Evolutionary conservation across 2,888 invertebrate species (phyloP).

Genomic region (Ariolimax columbianus): DNA sequence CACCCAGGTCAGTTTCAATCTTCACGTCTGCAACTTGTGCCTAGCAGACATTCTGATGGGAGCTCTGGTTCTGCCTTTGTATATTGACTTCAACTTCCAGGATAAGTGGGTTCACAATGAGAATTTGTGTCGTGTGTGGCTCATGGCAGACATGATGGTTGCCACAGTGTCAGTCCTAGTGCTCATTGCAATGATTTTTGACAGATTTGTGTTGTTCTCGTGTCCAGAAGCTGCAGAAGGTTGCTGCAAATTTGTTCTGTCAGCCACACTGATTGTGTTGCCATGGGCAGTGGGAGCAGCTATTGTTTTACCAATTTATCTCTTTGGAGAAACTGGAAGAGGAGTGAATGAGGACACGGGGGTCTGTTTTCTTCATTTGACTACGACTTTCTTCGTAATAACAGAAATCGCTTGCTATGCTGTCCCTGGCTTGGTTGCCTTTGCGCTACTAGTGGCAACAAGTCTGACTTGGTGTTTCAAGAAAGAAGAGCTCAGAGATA

Average conservation of each 20-base stretch:
- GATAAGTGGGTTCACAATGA: conserved; percentile 32
- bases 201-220: conserved; percentile 41
- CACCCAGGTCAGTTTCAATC: conserved; percentile 40
- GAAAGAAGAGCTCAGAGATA: conserved; percentile 36
- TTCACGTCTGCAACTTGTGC: conserved; percentile 44
- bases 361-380: conserved; percentile 25
- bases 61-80: conserved; percentile 32
- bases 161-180: conserved; percentile 27
- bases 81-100: conserved; percentile 24
- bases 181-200: conserved; percentile 31
- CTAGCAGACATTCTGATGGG: conserved; percentile 35
- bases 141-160: conserved; percentile 43
- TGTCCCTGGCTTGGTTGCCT: conserved; percentile 21
- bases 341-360: conserved; percentile 24
- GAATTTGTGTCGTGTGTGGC: conserved; percentile 38
- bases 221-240: conserved; percentile 37
- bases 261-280: conserved; percentile 24
- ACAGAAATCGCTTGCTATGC: conserved; percentile 21
- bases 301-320: conserved; percentile 33
- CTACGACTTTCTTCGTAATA: not conserved
- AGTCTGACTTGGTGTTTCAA: conserved; percentile 34
- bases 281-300: conserved; percentile 27
- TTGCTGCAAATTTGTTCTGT: conserved; percentile 33
- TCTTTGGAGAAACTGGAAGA: conserved; percentile 39
- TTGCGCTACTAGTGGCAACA: conserved; percentile 40